Evolutionary conservation across 2,113 vertebrate genomes (phyloP).

Genomic region (Callospermophilus lateralis): DNA sequence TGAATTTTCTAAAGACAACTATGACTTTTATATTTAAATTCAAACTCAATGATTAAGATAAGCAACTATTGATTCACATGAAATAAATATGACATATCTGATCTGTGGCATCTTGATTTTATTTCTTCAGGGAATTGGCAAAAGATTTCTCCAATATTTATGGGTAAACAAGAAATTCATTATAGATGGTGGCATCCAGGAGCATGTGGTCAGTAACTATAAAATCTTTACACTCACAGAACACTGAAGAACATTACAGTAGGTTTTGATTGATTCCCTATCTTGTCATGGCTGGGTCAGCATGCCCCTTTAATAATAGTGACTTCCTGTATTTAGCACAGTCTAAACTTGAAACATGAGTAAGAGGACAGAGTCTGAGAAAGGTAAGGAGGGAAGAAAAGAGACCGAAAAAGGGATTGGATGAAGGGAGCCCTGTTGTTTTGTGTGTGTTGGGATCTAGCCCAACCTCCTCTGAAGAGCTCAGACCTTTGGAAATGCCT

Average conservation of each 20-base stretch:
- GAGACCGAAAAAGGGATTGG: not conserved
- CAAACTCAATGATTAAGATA: not conserved
- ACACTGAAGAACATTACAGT: not conserved
- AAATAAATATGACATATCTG: not conserved
- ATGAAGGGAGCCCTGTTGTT: not conserved
- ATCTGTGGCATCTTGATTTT: conserved; percentile 23
- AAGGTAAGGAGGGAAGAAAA: not conserved
- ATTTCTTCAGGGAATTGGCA: conserved; percentile 36
- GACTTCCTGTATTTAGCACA: conserved; percentile 2
- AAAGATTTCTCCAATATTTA: not conserved
- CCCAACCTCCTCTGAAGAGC: not conserved
- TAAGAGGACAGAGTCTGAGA: not conserved
- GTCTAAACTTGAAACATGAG: conserved; percentile 33
- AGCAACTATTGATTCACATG: conserved; percentile 12
- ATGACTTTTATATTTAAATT: conserved; percentile 8
- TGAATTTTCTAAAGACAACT: not conserved
- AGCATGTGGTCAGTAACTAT: not conserved
- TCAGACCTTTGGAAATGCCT: not conserved
- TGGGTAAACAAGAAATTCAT: conserved; percentile 9
- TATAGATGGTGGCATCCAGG: not conserved
- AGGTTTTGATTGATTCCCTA: conserved; percentile 9
- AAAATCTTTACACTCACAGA: not conserved
- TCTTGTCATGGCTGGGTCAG: conserved; percentile 21
- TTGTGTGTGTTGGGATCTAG: not conserved
- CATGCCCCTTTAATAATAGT: conserved; percentile 15